Evolutionary conservation across 2,113 vertebrate genomes (phyloP).

Genomic region (Ochotona princeps): DNA sequence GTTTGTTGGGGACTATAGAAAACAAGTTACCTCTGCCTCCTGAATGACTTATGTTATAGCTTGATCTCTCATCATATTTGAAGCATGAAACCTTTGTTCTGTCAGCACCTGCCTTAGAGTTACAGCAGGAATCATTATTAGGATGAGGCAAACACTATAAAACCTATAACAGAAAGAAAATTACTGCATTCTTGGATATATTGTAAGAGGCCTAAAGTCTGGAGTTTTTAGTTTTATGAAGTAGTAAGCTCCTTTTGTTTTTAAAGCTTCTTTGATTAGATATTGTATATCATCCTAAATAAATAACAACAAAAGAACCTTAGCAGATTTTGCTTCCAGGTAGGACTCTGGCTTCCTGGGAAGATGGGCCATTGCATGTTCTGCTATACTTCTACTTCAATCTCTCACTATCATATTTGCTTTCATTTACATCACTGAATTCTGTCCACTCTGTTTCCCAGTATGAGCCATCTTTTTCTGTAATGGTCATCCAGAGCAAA

Average conservation of each 20-base stretch:
- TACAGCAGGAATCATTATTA: neutral
- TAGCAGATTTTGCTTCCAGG: neutral
- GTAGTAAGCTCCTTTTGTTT: neutral
- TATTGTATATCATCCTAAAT: conserved; percentile 25
- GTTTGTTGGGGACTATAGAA: neutral
- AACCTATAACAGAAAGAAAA: conserved; percentile 30
- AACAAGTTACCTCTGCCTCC: neutral
- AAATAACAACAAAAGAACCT: conserved; percentile 47
- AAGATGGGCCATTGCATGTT: neutral
- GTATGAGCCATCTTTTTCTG: neutral
- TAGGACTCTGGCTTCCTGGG: conserved; percentile 10
- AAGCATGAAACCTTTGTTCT: neutral
- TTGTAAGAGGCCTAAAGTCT: neutral
- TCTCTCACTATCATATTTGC: neutral
- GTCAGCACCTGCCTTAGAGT: neutral
- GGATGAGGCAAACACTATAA: neutral
- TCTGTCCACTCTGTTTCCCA: neutral
- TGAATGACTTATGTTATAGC: conserved; percentile 34
- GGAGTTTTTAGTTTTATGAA: neutral
- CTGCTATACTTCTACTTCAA: neutral
- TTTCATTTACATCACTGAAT: conserved; percentile 6
- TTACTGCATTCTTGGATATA: neutral
- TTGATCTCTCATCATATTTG: neutral
- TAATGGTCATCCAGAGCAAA: neutral
- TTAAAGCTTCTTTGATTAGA: conserved; percentile 45